Evolutionary conservation across 35 echinoderm and acorn worm genomes (phyloP), one percentile per base, ranked within the genome.

Genomic region (Hemicentrotus pulcherrimus): DNA sequence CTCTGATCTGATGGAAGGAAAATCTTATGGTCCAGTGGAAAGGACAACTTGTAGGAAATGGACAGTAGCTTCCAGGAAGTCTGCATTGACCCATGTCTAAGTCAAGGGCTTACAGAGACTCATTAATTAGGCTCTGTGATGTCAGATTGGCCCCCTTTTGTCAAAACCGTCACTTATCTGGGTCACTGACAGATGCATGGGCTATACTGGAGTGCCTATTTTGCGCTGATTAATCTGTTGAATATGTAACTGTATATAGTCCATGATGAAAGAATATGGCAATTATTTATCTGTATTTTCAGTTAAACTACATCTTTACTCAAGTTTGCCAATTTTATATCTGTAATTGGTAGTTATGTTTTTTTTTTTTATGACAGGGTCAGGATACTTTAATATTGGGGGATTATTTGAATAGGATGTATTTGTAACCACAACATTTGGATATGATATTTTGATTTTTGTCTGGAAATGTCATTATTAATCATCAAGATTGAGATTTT

Each of bases 111-210:
- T 32, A 47, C n/a, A 15, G 32, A 47, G 15, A 90, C 32, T 90
- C 31, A 33, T 47, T 90, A 90, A 90, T 90, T 47, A 90, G 88
- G 88, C 9, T 90, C 88, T 45, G 88, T 45, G 88, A 90, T 90
- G 88, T 90, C 88, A 78, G 65, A 28, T 78, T 78, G 65, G 65
- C 65, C 65, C 65, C 65, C 65, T n/a, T 78, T 78, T 78, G 65
- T 78, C 65, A n/a, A 78, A 78, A 78, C 22, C 65, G 28, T 78
- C 65, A 78, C 65, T 28, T 78, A 78, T 78, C 65, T 78, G 65
- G 65, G 65, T 78, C 65, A 78, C 65, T 78, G 65, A 78, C 65
- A 78, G 65, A 18, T 78, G 11, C 52, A 14, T 12, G 4, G 65
- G 65, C 65, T 28, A n/a, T 12, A 59, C 65, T 5, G n/a, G 2